Conservation (phyloP, 2,888 invertebrate species). For the Apodemia zela region DNA sequence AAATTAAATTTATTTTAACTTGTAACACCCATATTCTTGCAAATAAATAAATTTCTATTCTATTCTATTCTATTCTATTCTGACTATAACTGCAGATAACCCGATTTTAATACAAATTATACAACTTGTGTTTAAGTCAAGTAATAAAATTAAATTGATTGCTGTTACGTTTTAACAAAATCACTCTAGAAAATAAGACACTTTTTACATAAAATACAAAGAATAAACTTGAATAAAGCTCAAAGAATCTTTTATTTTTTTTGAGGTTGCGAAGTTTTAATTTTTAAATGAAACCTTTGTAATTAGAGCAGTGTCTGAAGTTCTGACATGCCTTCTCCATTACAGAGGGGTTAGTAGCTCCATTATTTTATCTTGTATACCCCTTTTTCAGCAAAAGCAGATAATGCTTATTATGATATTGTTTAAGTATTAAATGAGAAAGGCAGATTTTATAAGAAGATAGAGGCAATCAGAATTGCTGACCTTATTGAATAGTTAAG, state of each 20-base stretch:
- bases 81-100: too few species aligned
- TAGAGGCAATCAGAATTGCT: too few species aligned
- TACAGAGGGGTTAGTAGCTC: slow-evolving; percentile 1
- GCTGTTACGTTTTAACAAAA: neutral
- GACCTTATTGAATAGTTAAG: neutral
- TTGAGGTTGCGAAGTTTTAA: neutral
- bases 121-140: too few species aligned
- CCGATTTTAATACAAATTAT: too few species aligned
- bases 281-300: slow-evolving; percentile 4
- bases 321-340: slow-evolving; percentile 13
- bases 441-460: too few species aligned
- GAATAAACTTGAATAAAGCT: neutral
- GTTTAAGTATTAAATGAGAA: neutral
- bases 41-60: too few species aligned
- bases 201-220: neutral
- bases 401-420: slow-evolving; percentile 8
- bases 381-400: slow-evolving; percentile 6
- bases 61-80: too few species aligned
- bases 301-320: slow-evolving; percentile 4
- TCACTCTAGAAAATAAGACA: neutral
- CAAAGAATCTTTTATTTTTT: neutral
- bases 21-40: too few species aligned
- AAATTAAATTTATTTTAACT: too few species aligned
- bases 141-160: neutral
- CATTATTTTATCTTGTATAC: neutral